Percentiles rank a stretch among this genome's conserved stretches.
Conservation (phyloP, 2,797 vertebrate species). For the Halcyon badia region DNA sequence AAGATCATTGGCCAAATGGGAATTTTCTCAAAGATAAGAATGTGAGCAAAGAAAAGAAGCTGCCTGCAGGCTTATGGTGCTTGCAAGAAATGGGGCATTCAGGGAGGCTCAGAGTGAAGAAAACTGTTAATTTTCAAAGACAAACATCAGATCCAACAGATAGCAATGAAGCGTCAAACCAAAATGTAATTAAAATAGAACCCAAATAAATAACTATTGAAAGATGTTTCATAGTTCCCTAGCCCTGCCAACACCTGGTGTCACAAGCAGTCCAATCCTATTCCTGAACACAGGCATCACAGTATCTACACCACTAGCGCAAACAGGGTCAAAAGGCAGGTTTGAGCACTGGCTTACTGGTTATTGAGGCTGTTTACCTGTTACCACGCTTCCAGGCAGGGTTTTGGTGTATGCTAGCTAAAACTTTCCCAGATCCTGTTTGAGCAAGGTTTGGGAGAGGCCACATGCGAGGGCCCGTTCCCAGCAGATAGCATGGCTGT, state of each 20-base stretch:
- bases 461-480: fast-evolving
- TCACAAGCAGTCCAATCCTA: neutral
- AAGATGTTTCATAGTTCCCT: neutral
- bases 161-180: neutral
- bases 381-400: neutral
- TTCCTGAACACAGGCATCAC: neutral
- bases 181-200: neutral
- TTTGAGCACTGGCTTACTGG: neutral
- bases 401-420: neutral
- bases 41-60: neutral
- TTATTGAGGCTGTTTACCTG: neutral
- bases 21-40: slow-evolving; percentile 1
- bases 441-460: neutral
- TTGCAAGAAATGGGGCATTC: neutral
- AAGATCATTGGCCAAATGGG: neutral
- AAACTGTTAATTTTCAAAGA: slow-evolving; percentile 28
- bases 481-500: neutral
- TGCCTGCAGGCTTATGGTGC: neutral
- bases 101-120: neutral
- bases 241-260: neutral
- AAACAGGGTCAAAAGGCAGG: neutral
- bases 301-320: neutral
- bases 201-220: neutral
- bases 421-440: neutral
- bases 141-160: neutral